Conservation (phyloP, 1,140 invertebrate species). For the Bathynomus jamesi region DNA sequence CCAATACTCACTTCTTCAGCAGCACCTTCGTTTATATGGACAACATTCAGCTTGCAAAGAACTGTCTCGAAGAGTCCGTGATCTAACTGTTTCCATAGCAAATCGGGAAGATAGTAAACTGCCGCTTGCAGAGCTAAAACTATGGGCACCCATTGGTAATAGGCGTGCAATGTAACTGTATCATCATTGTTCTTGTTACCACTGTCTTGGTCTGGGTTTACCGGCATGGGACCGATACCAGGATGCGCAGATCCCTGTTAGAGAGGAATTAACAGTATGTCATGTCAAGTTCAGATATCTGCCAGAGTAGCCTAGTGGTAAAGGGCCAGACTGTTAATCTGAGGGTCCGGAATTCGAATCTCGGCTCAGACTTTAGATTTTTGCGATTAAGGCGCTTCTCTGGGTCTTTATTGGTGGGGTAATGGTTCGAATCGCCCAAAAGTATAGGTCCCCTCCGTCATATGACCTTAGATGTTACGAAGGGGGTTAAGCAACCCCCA, state of each 20-base stretch:
- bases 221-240: conserved; percentile 7
- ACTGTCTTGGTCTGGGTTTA: neutral
- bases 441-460: too few relatives aligned
- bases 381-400: too few relatives aligned
- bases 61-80: conserved; percentile 33
- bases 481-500: too few relatives aligned
- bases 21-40: conserved; percentile 3
- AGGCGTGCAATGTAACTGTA: conserved; percentile 38
- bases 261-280: neutral
- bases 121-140: conserved; percentile 43
- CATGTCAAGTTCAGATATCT: neutral
- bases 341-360: too few relatives aligned
- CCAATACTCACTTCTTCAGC: neutral
- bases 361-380: too few relatives aligned
- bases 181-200: neutral
- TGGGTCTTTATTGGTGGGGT: too few relatives aligned
- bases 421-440: too few relatives aligned
- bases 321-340: too few relatives aligned
- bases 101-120: conserved; percentile 43
- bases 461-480: too few relatives aligned
- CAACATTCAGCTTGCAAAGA: conserved; percentile 10
- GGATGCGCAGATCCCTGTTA: conserved; percentile 12
- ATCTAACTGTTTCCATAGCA: conserved; percentile 35
- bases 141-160: conserved; percentile 45
- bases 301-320: neutral